Evolutionary conservation across 1,140 invertebrate genomes (phyloP).

Genomic region (Drosophila mojavensis): DNA sequence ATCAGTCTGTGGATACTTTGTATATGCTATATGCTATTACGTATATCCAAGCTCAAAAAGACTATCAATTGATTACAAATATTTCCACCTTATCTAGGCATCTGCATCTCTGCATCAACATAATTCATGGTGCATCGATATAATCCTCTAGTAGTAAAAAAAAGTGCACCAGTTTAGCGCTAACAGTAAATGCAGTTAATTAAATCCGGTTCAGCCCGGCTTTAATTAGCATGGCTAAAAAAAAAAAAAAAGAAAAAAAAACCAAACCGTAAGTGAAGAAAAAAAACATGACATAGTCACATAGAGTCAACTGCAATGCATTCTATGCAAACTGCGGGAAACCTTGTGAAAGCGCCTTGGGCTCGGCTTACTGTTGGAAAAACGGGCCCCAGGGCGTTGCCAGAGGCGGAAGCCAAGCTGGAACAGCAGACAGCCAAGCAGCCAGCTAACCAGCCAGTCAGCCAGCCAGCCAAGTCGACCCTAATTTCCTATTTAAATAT

Average conservation of each 20-base stretch:
- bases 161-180: slow-evolving; percentile 45
- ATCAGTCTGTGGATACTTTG: no score
- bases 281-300: slow-evolving; percentile 5
- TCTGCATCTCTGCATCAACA: background rate
- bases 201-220: slow-evolving; percentile 15
- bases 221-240: slow-evolving; percentile 51
- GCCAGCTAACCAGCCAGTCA: slow-evolving; percentile 5
- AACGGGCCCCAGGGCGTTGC: slow-evolving; percentile 22
- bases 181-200: slow-evolving; percentile 61
- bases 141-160: background rate
- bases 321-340: slow-evolving; percentile 45
- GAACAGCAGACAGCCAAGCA: slow-evolving; percentile 17
- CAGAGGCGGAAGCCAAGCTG: slow-evolving; percentile 46
- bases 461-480: slow-evolving; percentile 43
- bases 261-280: background rate
- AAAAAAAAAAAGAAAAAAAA: slow-evolving; percentile 1
- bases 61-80: no score
- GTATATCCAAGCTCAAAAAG: no score
- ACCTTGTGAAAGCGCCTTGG: slow-evolving; percentile 53
- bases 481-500: slow-evolving; percentile 70
- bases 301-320: slow-evolving; percentile 5
- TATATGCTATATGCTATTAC: no score
- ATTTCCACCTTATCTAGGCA: background rate
- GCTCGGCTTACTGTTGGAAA: slow-evolving; percentile 37
- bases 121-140: background rate